Evolutionary conservation across 2,797 vertebrate genomes (phyloP), one percentile per base, ranked within the genome.

Genomic region (Anas flavirostris): DNA sequence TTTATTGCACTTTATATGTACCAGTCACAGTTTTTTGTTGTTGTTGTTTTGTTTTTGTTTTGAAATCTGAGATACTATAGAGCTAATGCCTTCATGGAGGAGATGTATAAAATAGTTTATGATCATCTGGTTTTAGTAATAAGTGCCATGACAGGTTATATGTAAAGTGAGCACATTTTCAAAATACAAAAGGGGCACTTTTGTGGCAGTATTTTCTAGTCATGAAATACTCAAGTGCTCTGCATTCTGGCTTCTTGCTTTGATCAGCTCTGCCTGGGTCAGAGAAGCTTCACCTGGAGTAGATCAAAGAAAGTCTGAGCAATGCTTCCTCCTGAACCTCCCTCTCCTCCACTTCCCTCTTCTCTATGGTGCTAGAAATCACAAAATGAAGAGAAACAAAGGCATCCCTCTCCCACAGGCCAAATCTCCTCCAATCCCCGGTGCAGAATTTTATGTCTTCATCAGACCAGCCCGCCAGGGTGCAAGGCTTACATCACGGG

Each of bases 271-370:
- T 94, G 94, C 48, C 86, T 97, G 94, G 90, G 92, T 96, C 95
- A 97, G 81, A 93, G 93, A 95, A 93, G 53, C 81, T 94, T 95
- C 94, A 88, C 92, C 95, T 94, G 90, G 74, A 94, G 81, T 72
- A 96, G 91, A 97, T 96, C 96, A 97, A 97, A 97, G 96, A 84
- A 93, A 96, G 44, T 43, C 67, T 85, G 64, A 94, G 95, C 64
- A 82, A 86, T 80, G 74, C 88, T 66, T 96, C 88, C 83, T 96
- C 86, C 77, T 68, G 44, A 84, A 86, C 17, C 80, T 90, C 81
- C 85, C 88, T 66, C 69, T 86, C 74, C 89, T 80, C 88, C 35
- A 17, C 66, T 93, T 95, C 59, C 64, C 80, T 84, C 80, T 88
- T 63, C 72, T 91, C 85, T 86, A 11, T 28, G 56, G 33, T n/a